Base-by-base conservation (phyloP, 2,113 vertebrate genomes). In the Redunca redunca region DNA sequence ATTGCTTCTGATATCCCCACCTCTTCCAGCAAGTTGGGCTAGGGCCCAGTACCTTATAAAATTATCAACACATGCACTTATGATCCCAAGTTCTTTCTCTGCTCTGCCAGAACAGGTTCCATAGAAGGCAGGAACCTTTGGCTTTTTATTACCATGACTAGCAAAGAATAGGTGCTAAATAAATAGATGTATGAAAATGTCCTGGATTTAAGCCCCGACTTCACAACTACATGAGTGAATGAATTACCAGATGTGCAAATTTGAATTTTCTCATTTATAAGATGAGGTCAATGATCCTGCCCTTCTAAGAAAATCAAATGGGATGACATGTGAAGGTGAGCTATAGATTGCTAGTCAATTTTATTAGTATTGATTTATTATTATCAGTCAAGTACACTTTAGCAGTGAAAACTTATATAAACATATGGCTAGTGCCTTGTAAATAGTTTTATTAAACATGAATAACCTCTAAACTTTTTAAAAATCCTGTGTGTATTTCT, bases 1-100 rank as follows among this genome's bases (percentile, higher is more conserved):
- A 15, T 7, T 48, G 30, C 15, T 11, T 60, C 21, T 28, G 33
- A 21, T 4, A 25, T 5, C 7, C 10, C 4, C 8, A 13, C 1
- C 14, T 81, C 7, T 13, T 40, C 6, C n/a, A 52, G 3, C 16
- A 80, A 57, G 7, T 13, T 28, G 28, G 1, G 0, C 46, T 14
- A 33, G 6, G 5, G 15, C 26, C 3, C 33, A 2, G 55, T 1
- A 9, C 6, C 14, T 55, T 67, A 46, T n/a, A 83, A 58, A 87
- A 26, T 26, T 14, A 57, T 12, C 36, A 85, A 6, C 2, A 17
- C 13, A 11, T 15, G 25, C 12, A 58, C 2, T 2, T 12, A n/a
- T 71, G 46, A 36, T 48, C 16, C 77, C 7, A 26, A 15, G 14
- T 40, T 80, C 52, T 19, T 4, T 53, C 81, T 55, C 26, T 84